Evolutionary conservation across 2,113 vertebrate genomes (phyloP).

Genomic region (Pollachius pollachius): DNA sequence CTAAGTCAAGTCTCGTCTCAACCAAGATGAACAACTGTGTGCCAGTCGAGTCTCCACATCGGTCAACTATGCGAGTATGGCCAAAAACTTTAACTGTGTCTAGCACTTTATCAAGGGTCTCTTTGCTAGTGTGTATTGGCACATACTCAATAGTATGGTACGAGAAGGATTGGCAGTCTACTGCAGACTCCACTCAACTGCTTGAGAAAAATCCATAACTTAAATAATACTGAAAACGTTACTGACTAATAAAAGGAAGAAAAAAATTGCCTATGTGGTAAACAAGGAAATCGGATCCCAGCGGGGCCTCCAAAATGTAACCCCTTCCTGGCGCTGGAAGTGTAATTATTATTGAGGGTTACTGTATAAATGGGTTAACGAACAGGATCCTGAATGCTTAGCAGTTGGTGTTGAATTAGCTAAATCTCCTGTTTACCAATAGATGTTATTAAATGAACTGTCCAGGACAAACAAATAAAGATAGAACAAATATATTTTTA

Average conservation of each 20-base stretch:
- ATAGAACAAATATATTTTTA: too few species aligned
- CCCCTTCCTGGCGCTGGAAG: too few species aligned
- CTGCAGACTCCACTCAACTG: background rate
- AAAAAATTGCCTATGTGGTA: background rate
- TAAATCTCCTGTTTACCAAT: too few species aligned
- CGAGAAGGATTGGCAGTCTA: background rate
- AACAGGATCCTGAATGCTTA: too few species aligned
- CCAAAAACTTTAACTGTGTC: conserved; percentile 15
- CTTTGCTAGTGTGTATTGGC: background rate
- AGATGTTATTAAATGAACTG: too few species aligned
- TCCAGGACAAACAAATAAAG: too few species aligned
- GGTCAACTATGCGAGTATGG: background rate
- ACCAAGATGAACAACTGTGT: background rate
- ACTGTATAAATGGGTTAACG: too few species aligned
- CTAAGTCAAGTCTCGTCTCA: background rate
- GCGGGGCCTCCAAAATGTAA: background rate
- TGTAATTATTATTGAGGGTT: too few species aligned
- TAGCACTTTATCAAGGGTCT: conserved; percentile 7
- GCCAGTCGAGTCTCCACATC: background rate
- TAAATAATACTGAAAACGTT: background rate
- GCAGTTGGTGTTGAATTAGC: too few species aligned
- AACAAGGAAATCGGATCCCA: background rate
- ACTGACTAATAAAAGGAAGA: background rate
- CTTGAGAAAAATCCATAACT: background rate
- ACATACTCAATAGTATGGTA: conserved; percentile 1